phyloP scores from a whole-genome alignment of 2,888 invertebrate genomes.

The Teleiodes luculella region DNA sequence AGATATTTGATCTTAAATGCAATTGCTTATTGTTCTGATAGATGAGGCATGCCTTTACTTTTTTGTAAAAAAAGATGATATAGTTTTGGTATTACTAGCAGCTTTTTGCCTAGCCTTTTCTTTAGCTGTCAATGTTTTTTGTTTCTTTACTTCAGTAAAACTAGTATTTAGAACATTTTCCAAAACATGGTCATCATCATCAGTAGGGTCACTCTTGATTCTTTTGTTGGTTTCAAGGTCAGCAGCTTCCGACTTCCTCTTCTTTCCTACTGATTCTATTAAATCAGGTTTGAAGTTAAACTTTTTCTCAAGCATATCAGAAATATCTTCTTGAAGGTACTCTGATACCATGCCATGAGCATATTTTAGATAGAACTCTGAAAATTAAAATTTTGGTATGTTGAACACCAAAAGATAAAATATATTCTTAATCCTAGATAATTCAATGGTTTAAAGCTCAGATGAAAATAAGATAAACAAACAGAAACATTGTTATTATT shows the following conservation, averaged over 20 bases:
- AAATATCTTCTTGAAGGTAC: conserved; percentile 84
- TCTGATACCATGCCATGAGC: conserved; percentile 89
- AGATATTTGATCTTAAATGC: too few species aligned
- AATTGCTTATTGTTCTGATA: too few species aligned
- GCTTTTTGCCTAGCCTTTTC: conserved; percentile 87
- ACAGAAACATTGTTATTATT: too few species aligned
- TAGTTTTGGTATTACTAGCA: conserved; percentile 88
- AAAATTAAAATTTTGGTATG: conserved; percentile 25
- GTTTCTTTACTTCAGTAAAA: conserved; percentile 64
- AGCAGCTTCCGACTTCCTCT: conserved; percentile 72
- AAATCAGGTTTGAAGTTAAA: conserved; percentile 82
- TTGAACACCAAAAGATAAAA: too few species aligned
- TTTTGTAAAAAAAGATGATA: conserved; percentile 88
- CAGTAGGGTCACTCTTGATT: conserved; percentile 51
- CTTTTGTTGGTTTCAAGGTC: conserved; percentile 59
- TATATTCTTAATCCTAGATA: too few species aligned
- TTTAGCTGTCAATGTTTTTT: conserved; percentile 80
- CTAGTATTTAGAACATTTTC: conserved; percentile 45
- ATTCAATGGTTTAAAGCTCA: too few species aligned
- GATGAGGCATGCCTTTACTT: conserved; percentile 45
- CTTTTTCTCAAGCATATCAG: conserved; percentile 80
- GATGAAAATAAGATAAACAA: too few species aligned
- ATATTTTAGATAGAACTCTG: conserved; percentile 83
- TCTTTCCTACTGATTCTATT: conserved; percentile 66
- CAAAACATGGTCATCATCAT: conserved; percentile 49